phyloP scores from a whole-genome alignment of 2,113 vertebrate species.

The Arothron firmamentum region DNA sequence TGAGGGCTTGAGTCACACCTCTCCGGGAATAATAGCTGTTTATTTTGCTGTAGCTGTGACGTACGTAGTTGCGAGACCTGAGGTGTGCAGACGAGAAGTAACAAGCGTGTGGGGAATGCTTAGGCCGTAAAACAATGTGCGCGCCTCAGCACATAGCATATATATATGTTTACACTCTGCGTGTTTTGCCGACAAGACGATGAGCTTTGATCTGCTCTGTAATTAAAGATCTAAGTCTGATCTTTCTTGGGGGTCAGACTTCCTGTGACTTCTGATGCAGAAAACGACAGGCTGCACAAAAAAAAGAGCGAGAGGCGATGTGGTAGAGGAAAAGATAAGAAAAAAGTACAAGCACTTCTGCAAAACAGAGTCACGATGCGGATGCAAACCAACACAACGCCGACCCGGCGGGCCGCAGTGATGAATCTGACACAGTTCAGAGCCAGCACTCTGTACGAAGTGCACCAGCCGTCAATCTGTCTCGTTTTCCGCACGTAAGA shows the following conservation, averaged over 20 bases:
- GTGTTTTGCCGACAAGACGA: conserved; percentile 27
- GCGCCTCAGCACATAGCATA: too few species aligned
- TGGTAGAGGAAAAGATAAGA: too few species aligned
- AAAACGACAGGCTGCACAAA: conserved; percentile 23
- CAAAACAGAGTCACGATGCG: not conserved
- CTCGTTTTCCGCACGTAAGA: too few species aligned
- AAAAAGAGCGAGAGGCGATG: not conserved
- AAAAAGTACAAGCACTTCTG: too few species aligned
- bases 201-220: conserved; percentile 10
- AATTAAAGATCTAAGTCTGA: not conserved
- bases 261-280: conserved; percentile 12
- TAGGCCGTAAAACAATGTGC: too few species aligned
- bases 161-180: too few species aligned
- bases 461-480: not conserved
- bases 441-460: not conserved
- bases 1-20: conserved; percentile 48
- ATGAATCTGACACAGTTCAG: conserved; percentile 11
- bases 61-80: conserved; percentile 42
- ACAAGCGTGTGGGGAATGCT: not conserved
- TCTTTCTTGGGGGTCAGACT: conserved; percentile 39
- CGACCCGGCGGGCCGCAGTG: too few species aligned
- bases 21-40: conserved; percentile 48
- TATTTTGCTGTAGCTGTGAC: conserved; percentile 59
- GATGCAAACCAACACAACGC: not conserved
- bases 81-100: conserved; percentile 13